Base-by-base conservation (phyloP, 23 tunicate genomes). In the Ciona savignyi region DNA sequence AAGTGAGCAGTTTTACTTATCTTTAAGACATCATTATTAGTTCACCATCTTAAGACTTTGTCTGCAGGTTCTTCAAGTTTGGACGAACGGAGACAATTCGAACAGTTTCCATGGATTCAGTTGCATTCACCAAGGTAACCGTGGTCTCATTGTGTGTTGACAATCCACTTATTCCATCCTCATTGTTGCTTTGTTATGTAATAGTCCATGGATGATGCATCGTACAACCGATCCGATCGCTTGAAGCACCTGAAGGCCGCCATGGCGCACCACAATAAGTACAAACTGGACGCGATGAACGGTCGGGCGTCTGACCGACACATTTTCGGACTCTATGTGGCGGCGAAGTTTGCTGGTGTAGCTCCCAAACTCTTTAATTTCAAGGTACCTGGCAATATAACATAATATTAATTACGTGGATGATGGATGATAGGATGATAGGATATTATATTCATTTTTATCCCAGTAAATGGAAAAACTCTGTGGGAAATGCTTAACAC, bases 81-180 rank as follows among this genome's bases (percentile, higher is more conserved):
- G 97, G 97, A 9, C 78, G 97, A 68, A 91, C 97, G 1, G 97
- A 91, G 66, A 91, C 97, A 2, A 91, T 91, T 30, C 82, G 97
- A 1, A 75, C 97, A 2, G 86, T 85, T 15, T 84, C 97, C 56
- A 84, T 35, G 60, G 84, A 83, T 66, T 91, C 97, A 2, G 86
- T 91, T 0, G 86, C 83, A 22, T 91, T 91, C 69, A 85, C 97
- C 2, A 85, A 84, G 84, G 97, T 86, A 75, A 34, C 62, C 21
- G 21, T 21, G 21, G 21, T 19, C 20, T n/a, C n/a, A n/a, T n/a
- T n/a, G n/a, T n/a, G n/a, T n/a, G n/a, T n/a, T n/a, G n/a, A n/a
- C n/a, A n/a, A n/a, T n/a, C n/a, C n/a, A n/a, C n/a, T n/a, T n/a
- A n/a, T n/a, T n/a, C n/a, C n/a, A n/a, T n/a, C n/a, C 15, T n/a